These are phyloP conservation scores for Caenorhabditis elegans DNA, from an alignment of 1,140 invertebrate genomes.

Conservation along the genomic window WBcel235 BX284603.4:2833501-2834000, in stretches of 20 bases:
- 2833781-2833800: neutral
- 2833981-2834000: too few species aligned
- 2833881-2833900: too few species aligned
- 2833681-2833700: conserved; percentile 52
- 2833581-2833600: neutral
- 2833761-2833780: conserved; percentile 36
- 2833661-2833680: conserved; percentile 50
- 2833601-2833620: neutral
- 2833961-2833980: too few species aligned
- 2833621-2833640: conserved; percentile 1
- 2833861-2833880: too few species aligned
- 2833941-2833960: too few species aligned
- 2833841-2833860: neutral
- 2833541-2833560: neutral
- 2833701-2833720: conserved; percentile 52
- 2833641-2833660: neutral
- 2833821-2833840: neutral
- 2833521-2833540: neutral
- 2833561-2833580: neutral
- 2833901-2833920: neutral
- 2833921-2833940: neutral
- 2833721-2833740: conserved; percentile 53
- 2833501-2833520: neutral
- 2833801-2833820: neutral
- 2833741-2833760: conserved; percentile 52